Percentiles rank a stretch among this genome's conserved stretches.
Conservation (phyloP, 2,797 vertebrate genomes). For the Onychomys arenicola region DNA sequence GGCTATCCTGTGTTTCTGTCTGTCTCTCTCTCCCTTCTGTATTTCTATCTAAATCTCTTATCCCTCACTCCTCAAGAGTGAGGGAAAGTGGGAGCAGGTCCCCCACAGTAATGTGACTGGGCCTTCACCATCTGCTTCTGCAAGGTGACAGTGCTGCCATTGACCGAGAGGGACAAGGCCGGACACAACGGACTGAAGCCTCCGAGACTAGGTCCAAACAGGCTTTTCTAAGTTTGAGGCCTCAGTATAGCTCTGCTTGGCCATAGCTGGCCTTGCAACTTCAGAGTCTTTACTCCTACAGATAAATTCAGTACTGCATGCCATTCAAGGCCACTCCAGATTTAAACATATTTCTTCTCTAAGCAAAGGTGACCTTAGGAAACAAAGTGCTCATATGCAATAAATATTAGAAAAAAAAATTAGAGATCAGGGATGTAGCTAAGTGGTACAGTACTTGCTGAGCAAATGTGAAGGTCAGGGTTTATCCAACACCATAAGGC, state of each 20-base stretch:
- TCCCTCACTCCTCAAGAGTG: too few species aligned
- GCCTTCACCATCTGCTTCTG: neutral
- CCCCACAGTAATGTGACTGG: neutral
- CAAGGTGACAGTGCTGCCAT: too few species aligned
- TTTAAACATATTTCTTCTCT: neutral
- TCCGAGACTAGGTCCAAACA: neutral
- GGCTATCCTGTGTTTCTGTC: too few species aligned
- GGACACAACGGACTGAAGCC: neutral
- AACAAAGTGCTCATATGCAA: neutral
- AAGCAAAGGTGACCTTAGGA: neutral
- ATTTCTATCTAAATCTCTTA: too few species aligned
- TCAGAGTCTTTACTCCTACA: neutral
- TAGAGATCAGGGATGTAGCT: neutral
- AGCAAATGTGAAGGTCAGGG: neutral
- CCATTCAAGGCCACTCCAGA: neutral
- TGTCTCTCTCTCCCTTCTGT: too few species aligned
- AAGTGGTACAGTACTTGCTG: neutral
- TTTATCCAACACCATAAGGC: neutral
- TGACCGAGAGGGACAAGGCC: neutral
- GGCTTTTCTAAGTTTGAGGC: neutral
- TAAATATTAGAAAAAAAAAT: neutral
- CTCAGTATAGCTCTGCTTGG: neutral
- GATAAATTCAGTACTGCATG: neutral
- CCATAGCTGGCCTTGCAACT: neutral
- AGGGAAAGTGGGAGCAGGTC: too few species aligned